Evolutionary conservation across 2,797 vertebrate species (phyloP).

Genomic region (Saxicola maurus): DNA sequence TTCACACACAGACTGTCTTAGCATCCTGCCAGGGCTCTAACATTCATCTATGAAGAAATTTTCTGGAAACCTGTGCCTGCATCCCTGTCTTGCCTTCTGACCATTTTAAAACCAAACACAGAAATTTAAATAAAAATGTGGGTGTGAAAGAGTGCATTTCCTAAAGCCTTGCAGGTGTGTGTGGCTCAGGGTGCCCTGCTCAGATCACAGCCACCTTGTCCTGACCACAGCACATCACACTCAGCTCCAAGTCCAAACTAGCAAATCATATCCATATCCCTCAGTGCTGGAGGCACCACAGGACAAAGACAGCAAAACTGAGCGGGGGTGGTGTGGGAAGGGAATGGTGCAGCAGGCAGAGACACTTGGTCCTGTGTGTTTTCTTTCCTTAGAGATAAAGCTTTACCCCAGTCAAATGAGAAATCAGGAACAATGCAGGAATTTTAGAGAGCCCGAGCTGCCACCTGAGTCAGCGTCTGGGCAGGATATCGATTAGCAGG

Average conservation of each 20-base stretch:
- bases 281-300: neutral
- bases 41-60: neutral
- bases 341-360: neutral
- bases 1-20: neutral
- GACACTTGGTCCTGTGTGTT: neutral
- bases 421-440: slow-evolving; percentile 52
- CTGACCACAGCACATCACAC: neutral
- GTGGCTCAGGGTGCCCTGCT: neutral
- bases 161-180: neutral
- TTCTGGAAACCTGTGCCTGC: slow-evolving; percentile 16
- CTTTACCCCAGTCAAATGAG: slow-evolving; percentile 1
- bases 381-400: slow-evolving; percentile 53
- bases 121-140: neutral
- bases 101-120: neutral
- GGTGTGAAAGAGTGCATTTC: neutral
- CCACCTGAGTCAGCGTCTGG: slow-evolving; percentile 65
- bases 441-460: slow-evolving; percentile 49
- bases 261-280: neutral
- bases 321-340: neutral
- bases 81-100: slow-evolving; percentile 5
- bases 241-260: neutral
- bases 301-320: neutral
- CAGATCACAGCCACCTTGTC: neutral
- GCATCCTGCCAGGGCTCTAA: neutral
- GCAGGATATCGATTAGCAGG: slow-evolving; percentile 66